These are phyloP conservation scores for Zaprionus inermis DNA, from an alignment of 1,140 invertebrate species.

Conservation along the genomic window DNA sequence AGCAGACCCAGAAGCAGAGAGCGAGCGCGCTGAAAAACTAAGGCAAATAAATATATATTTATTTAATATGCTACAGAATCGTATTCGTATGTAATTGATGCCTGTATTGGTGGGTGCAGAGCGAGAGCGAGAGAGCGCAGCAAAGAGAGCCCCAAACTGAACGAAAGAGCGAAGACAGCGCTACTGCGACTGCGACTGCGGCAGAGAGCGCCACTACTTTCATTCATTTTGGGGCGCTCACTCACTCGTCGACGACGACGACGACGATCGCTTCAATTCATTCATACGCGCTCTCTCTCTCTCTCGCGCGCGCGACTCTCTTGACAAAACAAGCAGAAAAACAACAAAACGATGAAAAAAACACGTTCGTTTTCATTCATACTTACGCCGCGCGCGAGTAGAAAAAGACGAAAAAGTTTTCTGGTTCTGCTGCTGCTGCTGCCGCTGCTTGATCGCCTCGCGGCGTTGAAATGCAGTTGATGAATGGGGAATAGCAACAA, in stretches of 20 bases:
- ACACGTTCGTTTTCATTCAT: constrained; percentile 82
- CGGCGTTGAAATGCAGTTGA: constrained; percentile 81
- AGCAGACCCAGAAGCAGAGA: constrained; percentile 1
- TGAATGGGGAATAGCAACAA: constrained; percentile 67
- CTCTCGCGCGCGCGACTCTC: constrained; percentile 33
- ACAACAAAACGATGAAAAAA: constrained; percentile 42
- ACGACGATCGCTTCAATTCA: constrained; percentile 61
- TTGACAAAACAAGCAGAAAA: constrained; percentile 28
- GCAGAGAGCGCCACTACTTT: constrained; percentile 63
- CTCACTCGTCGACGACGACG: too few species aligned
- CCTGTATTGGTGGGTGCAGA: background rate
- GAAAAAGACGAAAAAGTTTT: constrained; percentile 54
- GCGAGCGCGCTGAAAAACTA: constrained; percentile 1
- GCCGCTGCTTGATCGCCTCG: constrained; percentile 52
- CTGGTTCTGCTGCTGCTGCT: constrained; percentile 54
- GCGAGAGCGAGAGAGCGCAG: too few species aligned
- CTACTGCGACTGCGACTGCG: constrained; percentile 5
- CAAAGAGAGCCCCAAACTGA: background rate
- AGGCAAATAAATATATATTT: constrained; percentile 13
- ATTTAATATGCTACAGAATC: constrained; percentile 7
- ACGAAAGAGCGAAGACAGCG: background rate
- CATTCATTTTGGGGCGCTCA: constrained; percentile 66
- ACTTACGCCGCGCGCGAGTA: constrained; percentile 42
- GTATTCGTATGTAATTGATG: background rate
- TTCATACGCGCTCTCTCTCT: constrained; percentile 49